Conservation (phyloP, 2,113 vertebrate species). For the Mirza zaza region DNA sequence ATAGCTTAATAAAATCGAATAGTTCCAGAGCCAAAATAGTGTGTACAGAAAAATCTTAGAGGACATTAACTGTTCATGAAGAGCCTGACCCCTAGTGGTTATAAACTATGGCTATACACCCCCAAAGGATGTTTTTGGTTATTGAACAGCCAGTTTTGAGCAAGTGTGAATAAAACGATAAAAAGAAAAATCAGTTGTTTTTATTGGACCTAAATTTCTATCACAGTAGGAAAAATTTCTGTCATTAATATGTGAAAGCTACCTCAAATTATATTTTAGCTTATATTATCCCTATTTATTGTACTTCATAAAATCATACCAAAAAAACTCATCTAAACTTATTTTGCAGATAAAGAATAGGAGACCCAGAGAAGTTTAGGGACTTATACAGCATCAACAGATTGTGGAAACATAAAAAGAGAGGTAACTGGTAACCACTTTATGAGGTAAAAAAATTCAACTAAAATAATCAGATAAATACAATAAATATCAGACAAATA, state of each 20-base stretch:
- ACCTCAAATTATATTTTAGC: background rate
- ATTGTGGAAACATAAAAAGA: background rate
- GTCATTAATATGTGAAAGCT: background rate
- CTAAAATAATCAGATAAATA: background rate
- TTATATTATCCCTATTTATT: background rate
- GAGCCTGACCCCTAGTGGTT: conserved; percentile 73
- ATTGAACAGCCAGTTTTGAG: background rate
- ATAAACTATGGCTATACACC: conserved; percentile 13
- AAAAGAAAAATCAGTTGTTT: conserved; percentile 22
- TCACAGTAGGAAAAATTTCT: background rate
- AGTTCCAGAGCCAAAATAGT: background rate
- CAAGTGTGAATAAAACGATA: background rate
- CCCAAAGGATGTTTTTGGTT: background rate
- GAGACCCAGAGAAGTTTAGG: background rate
- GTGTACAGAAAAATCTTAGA: background rate
- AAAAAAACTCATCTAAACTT: background rate
- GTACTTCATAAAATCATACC: background rate
- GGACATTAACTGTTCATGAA: conserved; percentile 41
- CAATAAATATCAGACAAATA: no score
- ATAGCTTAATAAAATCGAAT: background rate
- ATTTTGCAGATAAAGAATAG: background rate
- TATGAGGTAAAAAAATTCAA: background rate
- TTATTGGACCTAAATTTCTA: conserved; percentile 25
- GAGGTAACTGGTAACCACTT: background rate
- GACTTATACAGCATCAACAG: background rate